Evolutionary conservation across 1,140 invertebrate genomes (phyloP).

Genomic region (Sogatella furcifera): DNA sequence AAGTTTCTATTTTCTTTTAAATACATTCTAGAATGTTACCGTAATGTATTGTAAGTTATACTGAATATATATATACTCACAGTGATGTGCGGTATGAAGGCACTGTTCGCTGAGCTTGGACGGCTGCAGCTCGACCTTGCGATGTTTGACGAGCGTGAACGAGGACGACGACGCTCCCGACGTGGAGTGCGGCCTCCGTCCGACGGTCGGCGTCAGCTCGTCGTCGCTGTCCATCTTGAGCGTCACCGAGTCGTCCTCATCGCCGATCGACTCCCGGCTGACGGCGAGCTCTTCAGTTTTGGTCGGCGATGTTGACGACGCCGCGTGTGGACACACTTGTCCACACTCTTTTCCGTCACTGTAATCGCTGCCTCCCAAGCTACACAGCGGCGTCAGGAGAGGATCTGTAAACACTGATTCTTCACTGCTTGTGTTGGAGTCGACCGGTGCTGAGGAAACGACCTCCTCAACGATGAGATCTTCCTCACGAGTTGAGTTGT

Average conservation of each 20-base stretch:
- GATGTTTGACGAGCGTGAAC: constrained; percentile 19
- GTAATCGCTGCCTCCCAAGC: constrained; percentile 14
- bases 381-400: constrained; percentile 14
- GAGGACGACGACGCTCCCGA: constrained; percentile 6
- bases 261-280: background rate
- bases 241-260: constrained; percentile 2
- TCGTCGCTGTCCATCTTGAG: background rate
- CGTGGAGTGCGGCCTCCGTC: background rate
- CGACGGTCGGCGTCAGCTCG: too few relatives aligned
- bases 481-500: background rate
- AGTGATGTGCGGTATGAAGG: background rate
- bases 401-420: constrained; percentile 19
- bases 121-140: constrained; percentile 19
- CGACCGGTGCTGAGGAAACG: background rate
- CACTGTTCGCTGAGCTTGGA: constrained; percentile 14
- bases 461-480: too few relatives aligned
- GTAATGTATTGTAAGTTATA: too few relatives aligned
- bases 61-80: too few relatives aligned
- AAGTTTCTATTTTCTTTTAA: too few relatives aligned
- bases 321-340: background rate
- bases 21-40: too few relatives aligned
- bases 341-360: constrained; percentile 8
- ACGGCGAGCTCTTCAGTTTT: background rate
- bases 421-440: constrained; percentile 12
- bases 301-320: background rate